Base-by-base conservation (phyloP, 2,888 invertebrate species). In the Philereme vetulata region DNA sequence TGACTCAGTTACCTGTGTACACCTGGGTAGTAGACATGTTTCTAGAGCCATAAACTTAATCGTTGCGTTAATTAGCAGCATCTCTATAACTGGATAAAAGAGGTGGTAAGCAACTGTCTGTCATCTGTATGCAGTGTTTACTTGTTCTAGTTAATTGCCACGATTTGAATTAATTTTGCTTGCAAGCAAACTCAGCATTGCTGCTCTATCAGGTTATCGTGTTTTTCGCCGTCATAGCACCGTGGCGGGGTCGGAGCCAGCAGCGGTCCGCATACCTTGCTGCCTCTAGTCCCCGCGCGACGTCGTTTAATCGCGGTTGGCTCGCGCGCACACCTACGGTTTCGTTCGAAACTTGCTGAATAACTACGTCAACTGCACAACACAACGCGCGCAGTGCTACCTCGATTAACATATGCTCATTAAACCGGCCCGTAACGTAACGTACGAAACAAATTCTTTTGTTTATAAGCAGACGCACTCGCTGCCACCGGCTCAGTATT, bases 401-500 rank as follows among this genome's bases (percentile, higher is more conserved):
- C 74, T 71, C 73, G 75, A 78, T 81, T 78, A 77, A 74, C 74
- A 70, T 72, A 72, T 73, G 72, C 75, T 72, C 72, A 77, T 73
- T 76, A 74, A 77, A 76, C 78, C 74, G 71, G 69, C 72, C 72
- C 68, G 68, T 70, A 74, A 66, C 69, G 64, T 65, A 72, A 67
- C 64, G 70, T 21, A 69, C 72, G 62, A 67, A 36, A 80, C 69
- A 77, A 75, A 76, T 80, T 71, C 72, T 71, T 72, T 83, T 86
- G 87, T 89, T 88, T 88, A 85, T 86, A 89, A 84, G 79, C 83
- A 78, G 78, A 76, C 77, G 77, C 76, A 76, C 70, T 66, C 75
- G 71, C 71, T 76, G 77, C 77, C 72, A 64, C 72, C 72, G 60
- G 80, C 71, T 81, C 83, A 78, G 76, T 84, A 78, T 81, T 83